Percentiles rank a stretch among this genome's conserved stretches.
Evolutionary conservation across 2,113 vertebrate genomes (phyloP).

Genomic region (Ammodytes dubius): DNA sequence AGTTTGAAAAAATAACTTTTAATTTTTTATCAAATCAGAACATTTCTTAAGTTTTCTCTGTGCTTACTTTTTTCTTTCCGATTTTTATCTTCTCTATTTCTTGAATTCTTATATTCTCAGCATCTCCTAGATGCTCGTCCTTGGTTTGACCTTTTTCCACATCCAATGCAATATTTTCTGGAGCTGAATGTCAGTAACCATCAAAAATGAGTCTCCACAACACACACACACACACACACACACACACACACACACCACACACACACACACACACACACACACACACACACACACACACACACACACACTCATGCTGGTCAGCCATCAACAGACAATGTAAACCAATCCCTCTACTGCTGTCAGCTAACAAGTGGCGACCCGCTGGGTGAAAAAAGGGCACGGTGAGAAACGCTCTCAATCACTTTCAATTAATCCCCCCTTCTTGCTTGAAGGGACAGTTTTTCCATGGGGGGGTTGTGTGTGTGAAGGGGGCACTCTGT

Average conservation of each 20-base stretch:
- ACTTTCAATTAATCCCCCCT: conserved; percentile 77
- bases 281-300: conserved; percentile 55
- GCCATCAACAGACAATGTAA: conserved; percentile 67
- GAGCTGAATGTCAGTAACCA: conserved; percentile 70
- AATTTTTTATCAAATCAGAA: no score
- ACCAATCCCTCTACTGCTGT: conserved; percentile 83
- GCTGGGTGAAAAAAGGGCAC: conserved; percentile 85
- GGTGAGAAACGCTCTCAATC: conserved; percentile 82
- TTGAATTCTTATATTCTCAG: neutral
- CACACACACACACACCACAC: conserved; percentile 25
- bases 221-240: neutral
- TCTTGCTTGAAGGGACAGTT: conserved; percentile 58
- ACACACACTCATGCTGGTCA: conserved; percentile 24
- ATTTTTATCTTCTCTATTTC: neutral
- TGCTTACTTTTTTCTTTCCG: neutral
- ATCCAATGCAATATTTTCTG: conserved; percentile 63
- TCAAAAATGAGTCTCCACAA: conserved; percentile 53
- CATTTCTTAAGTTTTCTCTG: neutral
- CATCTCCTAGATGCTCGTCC: conserved; percentile 3
- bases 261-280: conserved; percentile 52
- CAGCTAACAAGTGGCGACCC: conserved; percentile 84
- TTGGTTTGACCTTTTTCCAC: conserved; percentile 71
- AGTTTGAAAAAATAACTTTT: no score
- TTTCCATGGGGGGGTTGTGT: conserved; percentile 65
- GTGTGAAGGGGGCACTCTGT: conserved; percentile 42